Base-by-base conservation (phyloP, 2,888 invertebrate species). In the Buathra laborator region DNA sequence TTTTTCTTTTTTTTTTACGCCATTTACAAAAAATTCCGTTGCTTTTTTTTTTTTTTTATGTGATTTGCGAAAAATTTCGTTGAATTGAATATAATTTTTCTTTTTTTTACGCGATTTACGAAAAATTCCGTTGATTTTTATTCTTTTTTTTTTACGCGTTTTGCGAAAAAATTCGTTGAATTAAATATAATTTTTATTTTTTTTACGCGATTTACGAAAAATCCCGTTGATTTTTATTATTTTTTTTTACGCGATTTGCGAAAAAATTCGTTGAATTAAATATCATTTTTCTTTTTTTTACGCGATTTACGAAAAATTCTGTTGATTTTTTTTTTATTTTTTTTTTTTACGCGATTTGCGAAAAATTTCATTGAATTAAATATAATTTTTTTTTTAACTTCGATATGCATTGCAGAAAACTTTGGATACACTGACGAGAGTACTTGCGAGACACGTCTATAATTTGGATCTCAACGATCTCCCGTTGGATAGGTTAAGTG, bases 341-440 rank as follows among this genome's bases (percentile, higher is more conserved):
- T 1, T 19, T 24, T 24, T 24, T 24, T 24, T 2, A 24, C 24
- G 2, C 24, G 3, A 3, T 24, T 24, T 24, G 2, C 9, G 51
- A 7, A 7, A 53, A 53, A 53, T 16, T 7, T 53, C 16, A 9
- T 53, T 10, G 9, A 2, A 1, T 44, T 44, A 12, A 12, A 6
- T 44, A 12, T 7, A 3, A 44, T 24, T 2, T 12, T 19, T 59
- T 59, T 14, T 59, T 71, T 16, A 75, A 78, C 76, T 82, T 4
- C 70, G 62, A 67, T 81, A 53, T 81, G 32, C 81, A 84, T 86
- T 92, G 0, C 89, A 98, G 96, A 98, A 98, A 96, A 98, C 98
- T n/a, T 96, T 99, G 96, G 99, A 99, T 92, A 99, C 99, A 0
- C 94, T 99, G 88, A 99, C 99, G 0, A 95, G 99, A 86, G 99